phyloP scores from a whole-genome alignment of 2,888 invertebrate genomes.

The Elegia similella region DNA sequence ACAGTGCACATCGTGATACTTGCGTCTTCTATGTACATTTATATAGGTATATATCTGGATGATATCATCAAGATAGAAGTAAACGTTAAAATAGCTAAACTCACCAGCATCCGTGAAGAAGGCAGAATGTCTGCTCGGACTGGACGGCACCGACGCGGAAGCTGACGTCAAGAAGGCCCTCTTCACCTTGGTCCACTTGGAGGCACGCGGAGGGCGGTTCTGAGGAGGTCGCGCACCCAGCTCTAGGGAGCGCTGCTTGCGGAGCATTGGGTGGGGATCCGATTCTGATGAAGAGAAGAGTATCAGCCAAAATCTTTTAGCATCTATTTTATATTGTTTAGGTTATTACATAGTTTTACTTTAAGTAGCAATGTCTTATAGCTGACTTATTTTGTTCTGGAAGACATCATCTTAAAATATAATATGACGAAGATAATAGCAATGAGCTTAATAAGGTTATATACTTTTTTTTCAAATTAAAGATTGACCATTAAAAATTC shows the following conservation, averaged over 20 bases:
- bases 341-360: too few relatives aligned
- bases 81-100: conserved; percentile 30
- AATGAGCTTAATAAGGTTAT: too few relatives aligned
- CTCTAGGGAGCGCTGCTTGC: conserved; percentile 75
- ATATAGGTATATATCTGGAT: background rate
- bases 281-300: conserved; percentile 49
- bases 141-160: conserved; percentile 84
- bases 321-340: too few relatives aligned
- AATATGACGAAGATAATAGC: too few relatives aligned
- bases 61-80: background rate
- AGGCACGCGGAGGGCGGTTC: conserved; percentile 79
- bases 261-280: conserved; percentile 68
- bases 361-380: too few relatives aligned
- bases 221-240: conserved; percentile 70
- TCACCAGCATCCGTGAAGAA: conserved; percentile 85
- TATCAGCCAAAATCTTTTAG: background rate
- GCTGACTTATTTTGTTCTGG: too few relatives aligned
- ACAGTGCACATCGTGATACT: too few relatives aligned
- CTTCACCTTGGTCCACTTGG: conserved; percentile 89
- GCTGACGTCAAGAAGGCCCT: conserved; percentile 84
- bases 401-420: too few relatives aligned
- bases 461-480: too few relatives aligned
- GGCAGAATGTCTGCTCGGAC: conserved; percentile 84
- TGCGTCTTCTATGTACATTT: too few relatives aligned
- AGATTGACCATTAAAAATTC: too few relatives aligned